A percentile compares a stretch with the other conserved stretches of the same genome.
Evolutionary conservation across 2,113 vertebrate genomes (phyloP).

Genomic region (Parus major): DNA sequence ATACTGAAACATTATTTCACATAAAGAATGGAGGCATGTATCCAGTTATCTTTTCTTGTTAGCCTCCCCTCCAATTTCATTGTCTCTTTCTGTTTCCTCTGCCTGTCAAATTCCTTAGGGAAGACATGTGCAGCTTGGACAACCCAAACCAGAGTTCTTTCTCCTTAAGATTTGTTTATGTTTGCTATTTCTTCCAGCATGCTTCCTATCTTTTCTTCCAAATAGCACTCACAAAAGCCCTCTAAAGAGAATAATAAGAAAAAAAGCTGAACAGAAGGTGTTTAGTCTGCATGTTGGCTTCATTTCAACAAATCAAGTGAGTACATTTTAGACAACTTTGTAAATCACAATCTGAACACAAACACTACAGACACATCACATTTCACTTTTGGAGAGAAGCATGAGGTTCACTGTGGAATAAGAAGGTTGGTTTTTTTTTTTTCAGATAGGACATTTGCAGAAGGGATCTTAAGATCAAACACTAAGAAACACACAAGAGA

Average conservation of each 20-base stretch:
- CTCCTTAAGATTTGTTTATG: slow-evolving; percentile 1
- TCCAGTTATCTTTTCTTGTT: neutral
- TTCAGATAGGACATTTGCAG: neutral
- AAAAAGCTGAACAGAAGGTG: slow-evolving; percentile 26
- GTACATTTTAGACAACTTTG: neutral
- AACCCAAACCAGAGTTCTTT: neutral
- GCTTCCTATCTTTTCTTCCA: slow-evolving; percentile 17
- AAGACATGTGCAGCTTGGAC: neutral
- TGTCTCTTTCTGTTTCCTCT: neutral
- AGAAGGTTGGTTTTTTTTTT: neutral
- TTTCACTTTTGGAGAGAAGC: neutral
- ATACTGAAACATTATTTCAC: neutral
- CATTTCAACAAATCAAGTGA: slow-evolving; percentile 22
- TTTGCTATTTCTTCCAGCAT: slow-evolving; percentile 23
- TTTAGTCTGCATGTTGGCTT: slow-evolving; percentile 15
- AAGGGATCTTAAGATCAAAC: neutral
- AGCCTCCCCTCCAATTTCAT: neutral
- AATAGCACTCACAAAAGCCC: slow-evolving; percentile 9
- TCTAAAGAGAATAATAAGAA: slow-evolving; percentile 9
- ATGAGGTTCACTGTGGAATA: neutral
- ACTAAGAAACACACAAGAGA: neutral
- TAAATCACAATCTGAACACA: neutral
- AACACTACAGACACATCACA: neutral
- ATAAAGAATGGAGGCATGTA: neutral
- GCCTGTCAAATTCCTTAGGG: neutral